A percentile compares a stretch with the other conserved stretches of the same genome.
Evolutionary conservation across 2,797 vertebrate genomes (phyloP).

Genomic region (Gadopsis marmoratus): DNA sequence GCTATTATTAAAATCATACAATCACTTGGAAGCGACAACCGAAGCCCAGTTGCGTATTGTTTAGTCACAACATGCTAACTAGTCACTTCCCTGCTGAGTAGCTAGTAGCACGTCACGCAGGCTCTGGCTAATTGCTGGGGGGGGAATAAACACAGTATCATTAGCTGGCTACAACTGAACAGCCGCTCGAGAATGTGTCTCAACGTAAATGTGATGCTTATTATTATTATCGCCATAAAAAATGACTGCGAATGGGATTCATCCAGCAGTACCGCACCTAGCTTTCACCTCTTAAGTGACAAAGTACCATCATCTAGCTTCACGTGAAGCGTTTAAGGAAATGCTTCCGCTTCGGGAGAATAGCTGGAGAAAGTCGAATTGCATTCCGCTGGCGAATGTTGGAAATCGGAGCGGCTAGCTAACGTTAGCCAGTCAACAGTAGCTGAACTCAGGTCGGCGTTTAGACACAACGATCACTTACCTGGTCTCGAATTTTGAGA

Average conservation of each 20-base stretch:
- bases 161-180: slow-evolving; percentile 57
- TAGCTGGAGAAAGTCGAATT: slow-evolving; percentile 56
- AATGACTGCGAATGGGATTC: neutral
- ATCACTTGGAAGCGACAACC: neutral
- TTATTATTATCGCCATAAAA: neutral
- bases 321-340: slow-evolving; percentile 22
- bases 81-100: slow-evolving; percentile 15
- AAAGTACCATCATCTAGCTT: slow-evolving; percentile 2
- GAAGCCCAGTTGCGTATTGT: slow-evolving; percentile 2
- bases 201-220: slow-evolving; percentile 24
- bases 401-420: slow-evolving; percentile 62
- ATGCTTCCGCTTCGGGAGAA: slow-evolving; percentile 55
- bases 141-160: slow-evolving; percentile 48
- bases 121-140: slow-evolving; percentile 70
- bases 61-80: slow-evolving; percentile 26
- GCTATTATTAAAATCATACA: neutral
- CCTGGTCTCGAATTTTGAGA: slow-evolving; percentile 88
- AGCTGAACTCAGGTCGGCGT: slow-evolving; percentile 52
- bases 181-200: slow-evolving; percentile 39
- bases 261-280: neutral
- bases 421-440: slow-evolving; percentile 45
- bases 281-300: neutral
- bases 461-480: slow-evolving; percentile 60
- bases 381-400: slow-evolving; percentile 57
- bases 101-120: slow-evolving; percentile 37